Base-by-base conservation (phyloP, 2,113 vertebrate genomes). In the Dascyllus trimaculatus region DNA sequence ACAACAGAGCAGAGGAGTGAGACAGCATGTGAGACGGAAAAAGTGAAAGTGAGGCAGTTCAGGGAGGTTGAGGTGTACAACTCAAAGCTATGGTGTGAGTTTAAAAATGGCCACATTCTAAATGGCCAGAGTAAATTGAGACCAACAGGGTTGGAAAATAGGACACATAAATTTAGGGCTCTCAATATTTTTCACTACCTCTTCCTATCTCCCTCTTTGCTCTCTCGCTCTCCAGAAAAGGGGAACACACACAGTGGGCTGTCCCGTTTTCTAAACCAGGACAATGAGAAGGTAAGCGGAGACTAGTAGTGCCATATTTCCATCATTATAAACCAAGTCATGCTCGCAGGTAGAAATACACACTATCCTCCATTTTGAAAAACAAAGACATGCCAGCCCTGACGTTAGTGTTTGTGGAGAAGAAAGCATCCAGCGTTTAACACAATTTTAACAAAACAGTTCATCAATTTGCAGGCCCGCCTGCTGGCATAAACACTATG, bases 111-210 rank as follows among this genome's bases (percentile, higher is more conserved):
- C 84, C 80, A 89, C 81, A 78, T 83, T 92, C 84, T 73, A 90
- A 93, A 91, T 82, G 89, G 86, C 69, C 69, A 25, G 78, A 90
- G 86, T 89, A 93, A 88, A 93, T 89, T 90, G 79, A 92, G 89
- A 92, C 86, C 89, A 91, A 86, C 76, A 35, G 76, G 85, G 83
- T 84, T 86, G 86, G 86, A 87, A 94, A 95, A 92, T 92, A 91
- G 93, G 93, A 90, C 94, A 94, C 82, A 82, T 91, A 92, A 90
- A 95, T 93, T 86, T 92, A 93, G 93, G 91, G 26, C 90, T 87
- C 79, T 75, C 38, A 11, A 76, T 88, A 79, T 85, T 75, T 89
- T 59, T 89, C 63, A n/a, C 80, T 72, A 18, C 26, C 51, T 84
- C 84, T 66, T 46, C 18, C 46, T 51, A 0, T 53, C 52, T 60